A percentile compares a stretch with the other conserved stretches of the same genome.
Conservation (phyloP, 2,888 invertebrate genomes). For the Mantis religiosa region DNA sequence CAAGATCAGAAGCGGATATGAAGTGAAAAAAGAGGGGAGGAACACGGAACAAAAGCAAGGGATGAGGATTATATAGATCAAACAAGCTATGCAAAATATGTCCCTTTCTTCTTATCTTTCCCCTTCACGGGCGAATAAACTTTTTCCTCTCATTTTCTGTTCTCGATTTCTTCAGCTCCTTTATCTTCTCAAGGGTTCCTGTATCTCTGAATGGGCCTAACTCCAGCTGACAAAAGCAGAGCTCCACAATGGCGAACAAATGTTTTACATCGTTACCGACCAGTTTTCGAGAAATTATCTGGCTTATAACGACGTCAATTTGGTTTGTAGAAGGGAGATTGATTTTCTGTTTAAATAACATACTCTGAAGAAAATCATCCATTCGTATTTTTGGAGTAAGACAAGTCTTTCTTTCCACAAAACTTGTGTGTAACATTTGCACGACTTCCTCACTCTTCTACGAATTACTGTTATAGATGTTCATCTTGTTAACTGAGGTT, state of each 20-base stretch:
- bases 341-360: no score
- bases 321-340: no score
- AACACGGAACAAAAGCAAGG: not conserved
- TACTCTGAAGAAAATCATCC: no score
- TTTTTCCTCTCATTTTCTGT: not conserved
- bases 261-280: not conserved
- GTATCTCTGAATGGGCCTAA: not conserved
- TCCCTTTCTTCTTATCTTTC: conserved; percentile 22
- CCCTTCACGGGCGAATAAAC: conserved; percentile 25
- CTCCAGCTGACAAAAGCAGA: not conserved
- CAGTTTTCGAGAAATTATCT: not conserved
- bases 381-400: no score
- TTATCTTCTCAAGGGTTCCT: not conserved
- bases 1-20: not conserved
- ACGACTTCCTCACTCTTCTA: no score
- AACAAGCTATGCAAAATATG: conserved; percentile 14
- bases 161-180: not conserved
- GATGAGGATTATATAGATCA: not conserved
- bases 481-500: no score
- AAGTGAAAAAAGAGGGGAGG: not conserved
- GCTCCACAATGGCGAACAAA: not conserved
- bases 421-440: no score
- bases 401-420: no score
- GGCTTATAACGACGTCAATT: not conserved
- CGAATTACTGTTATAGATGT: no score